Evolutionary conservation across 2,888 invertebrate species (phyloP).

Genomic region (Andrena flavipes): DNA sequence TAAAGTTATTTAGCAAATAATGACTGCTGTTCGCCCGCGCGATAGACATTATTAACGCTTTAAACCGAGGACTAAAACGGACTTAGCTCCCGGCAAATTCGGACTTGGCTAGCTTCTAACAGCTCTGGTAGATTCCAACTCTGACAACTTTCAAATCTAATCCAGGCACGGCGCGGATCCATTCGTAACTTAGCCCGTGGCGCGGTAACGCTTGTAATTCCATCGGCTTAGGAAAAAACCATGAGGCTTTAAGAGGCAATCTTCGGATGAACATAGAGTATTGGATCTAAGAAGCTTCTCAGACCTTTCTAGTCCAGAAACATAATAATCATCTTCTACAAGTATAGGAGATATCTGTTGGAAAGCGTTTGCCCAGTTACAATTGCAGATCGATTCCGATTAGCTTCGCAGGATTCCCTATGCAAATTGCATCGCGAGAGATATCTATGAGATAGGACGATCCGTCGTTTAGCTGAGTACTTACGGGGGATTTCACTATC

Average conservation of each 20-base stretch:
- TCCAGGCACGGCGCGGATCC: too few species aligned
- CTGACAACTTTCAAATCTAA: too few species aligned
- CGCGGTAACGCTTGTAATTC: too few species aligned
- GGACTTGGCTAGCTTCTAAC: slow-evolving; percentile 7
- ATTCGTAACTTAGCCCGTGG: too few species aligned
- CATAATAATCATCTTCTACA: not conserved
- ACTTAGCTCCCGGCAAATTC: slow-evolving; percentile 17
- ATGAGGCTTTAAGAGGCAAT: too few species aligned
- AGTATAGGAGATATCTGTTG: not conserved
- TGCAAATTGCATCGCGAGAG: slow-evolving; percentile 44
- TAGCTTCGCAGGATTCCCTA: slow-evolving; percentile 44
- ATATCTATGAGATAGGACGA: slow-evolving; percentile 33
- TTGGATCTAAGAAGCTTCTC: not conserved
- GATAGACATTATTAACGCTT: slow-evolving; percentile 17
- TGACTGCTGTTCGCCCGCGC: slow-evolving; percentile 3
- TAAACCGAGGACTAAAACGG: slow-evolving; percentile 6
- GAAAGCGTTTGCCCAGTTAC: slow-evolving; percentile 20
- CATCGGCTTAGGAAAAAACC: too few species aligned
- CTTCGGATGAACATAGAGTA: not conserved
- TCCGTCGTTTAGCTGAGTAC: slow-evolving; percentile 34
- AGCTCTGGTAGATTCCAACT: too few species aligned
- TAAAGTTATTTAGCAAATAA: slow-evolving; percentile 23
- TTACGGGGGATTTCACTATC: slow-evolving; percentile 10
- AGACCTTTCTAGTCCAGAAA: not conserved
- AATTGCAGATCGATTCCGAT: slow-evolving; percentile 55